phyloP scores from a whole-genome alignment of 2,888 invertebrate genomes.

The Portevinia maculata region DNA sequence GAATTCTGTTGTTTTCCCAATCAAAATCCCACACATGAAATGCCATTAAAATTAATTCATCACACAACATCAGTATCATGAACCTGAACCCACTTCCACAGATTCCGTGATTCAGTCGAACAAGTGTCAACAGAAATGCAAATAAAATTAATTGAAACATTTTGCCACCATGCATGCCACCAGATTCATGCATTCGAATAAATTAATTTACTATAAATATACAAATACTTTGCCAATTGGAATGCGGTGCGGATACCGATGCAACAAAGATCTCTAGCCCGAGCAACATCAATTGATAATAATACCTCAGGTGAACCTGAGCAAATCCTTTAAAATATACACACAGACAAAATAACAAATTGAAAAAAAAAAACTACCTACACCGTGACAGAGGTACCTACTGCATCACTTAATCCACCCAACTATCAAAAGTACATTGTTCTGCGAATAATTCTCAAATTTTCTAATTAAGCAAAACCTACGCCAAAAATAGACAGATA shows the following conservation, averaged over 20 bases:
- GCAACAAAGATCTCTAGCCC: not conserved
- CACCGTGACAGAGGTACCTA: too few species aligned
- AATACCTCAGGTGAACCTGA: conserved; percentile 37
- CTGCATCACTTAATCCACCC: conserved; percentile 59
- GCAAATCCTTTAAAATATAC: conserved; percentile 41
- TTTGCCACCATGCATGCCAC: conserved; percentile 74
- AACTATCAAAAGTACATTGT: conserved; percentile 41
- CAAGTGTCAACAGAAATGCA: conserved; percentile 80
- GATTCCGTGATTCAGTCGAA: conserved; percentile 66
- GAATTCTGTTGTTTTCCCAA: conserved; percentile 43
- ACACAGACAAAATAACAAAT: conserved; percentile 12
- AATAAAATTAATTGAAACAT: conserved; percentile 79
- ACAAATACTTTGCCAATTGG: conserved; percentile 67
- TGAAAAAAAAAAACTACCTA: conserved; percentile 27
- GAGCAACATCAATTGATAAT: conserved; percentile 32
- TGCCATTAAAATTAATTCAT: conserved; percentile 73
- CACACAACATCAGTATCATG: conserved; percentile 43
- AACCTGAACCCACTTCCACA: conserved; percentile 11
- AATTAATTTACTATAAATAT: conserved; percentile 82
- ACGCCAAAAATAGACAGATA: not conserved
- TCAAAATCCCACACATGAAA: conserved; percentile 67
- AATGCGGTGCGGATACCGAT: conserved; percentile 7
- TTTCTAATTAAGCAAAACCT: conserved; percentile 42
- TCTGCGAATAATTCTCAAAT: conserved; percentile 60
- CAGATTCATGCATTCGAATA: conserved; percentile 81